Base-by-base conservation (phyloP, 64 coral and sea anemone species). In the Orbicella faveolata region DNA sequence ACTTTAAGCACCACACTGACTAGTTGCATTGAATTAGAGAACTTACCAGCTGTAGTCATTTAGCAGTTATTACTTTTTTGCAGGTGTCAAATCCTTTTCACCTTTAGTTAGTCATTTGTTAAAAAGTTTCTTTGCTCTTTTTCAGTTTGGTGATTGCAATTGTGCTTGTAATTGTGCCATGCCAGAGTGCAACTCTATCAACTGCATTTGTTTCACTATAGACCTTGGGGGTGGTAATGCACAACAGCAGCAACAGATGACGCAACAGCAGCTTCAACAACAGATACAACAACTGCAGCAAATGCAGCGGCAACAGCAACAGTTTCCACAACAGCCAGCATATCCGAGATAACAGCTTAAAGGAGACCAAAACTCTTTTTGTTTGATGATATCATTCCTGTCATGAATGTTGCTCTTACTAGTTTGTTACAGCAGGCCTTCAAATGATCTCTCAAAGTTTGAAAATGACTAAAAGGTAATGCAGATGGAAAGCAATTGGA, bases 121-220 rank as follows among this genome's bases (percentile, higher is more conserved):
- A 64, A 52, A 9, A 41, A 61, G 33, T 62, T 74, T 39, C 21
- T 53, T 44, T 81, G 34, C 30, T 20, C 62, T 79, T 21, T 80
- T 79, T n/a, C 61, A 98, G 96, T 87, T 91, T 84, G 96, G 96
- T 55, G 93, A 75, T 44, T 98, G 96, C 79, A 98, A 98, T 37
- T 98, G 96, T 93, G 92, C 94, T 73, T 98, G 96, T 44, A 83
- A 87, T 33, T 98, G 96, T 93, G 67, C 90, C 16, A 26, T 88
- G 16, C 96, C 96, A 6, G 90, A 98, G 30, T 98, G 96, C 35
- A 59, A 92, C 33, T 90, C 90, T 6, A 93, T 98, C 88, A 98
- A 98, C 84, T 98, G 96, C 70, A 34, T 98, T 25, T 98, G 96
- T 73, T 98, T 98, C 74, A 79, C 87, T 66, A 95, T 98, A 62